Percentiles rank a stretch among this genome's conserved stretches.
Conservation (phyloP, 1,140 invertebrate species). For the Dufourea novaeangliae region DNA sequence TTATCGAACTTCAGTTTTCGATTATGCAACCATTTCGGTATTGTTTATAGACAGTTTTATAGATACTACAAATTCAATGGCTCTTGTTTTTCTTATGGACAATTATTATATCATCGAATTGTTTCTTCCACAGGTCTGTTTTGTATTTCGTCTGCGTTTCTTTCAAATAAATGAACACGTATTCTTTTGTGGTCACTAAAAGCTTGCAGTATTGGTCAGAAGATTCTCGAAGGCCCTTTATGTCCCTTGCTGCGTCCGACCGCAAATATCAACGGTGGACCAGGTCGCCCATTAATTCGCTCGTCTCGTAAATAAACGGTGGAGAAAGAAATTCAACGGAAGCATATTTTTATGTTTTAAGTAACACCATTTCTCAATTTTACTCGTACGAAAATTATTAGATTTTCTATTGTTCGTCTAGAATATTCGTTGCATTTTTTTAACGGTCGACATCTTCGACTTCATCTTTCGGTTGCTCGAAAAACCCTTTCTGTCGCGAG, state of each 20-base stretch:
- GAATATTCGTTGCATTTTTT: no score
- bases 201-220: conserved; percentile 63
- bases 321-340: not conserved
- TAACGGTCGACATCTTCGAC: not conserved
- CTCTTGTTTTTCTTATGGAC: no score
- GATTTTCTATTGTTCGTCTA: no score
- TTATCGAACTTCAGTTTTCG: no score
- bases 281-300: conserved; percentile 54
- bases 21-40: no score
- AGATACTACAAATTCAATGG: no score
- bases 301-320: conserved; percentile 20
- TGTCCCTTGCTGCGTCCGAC: conserved; percentile 65
- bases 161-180: conserved; percentile 4
- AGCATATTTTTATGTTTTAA: not conserved
- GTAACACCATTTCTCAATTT: not conserved
- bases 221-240: conserved; percentile 62
- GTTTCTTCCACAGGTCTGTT: no score
- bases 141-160: no score
- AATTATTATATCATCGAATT: no score
- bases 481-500: not conserved
- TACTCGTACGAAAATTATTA: not conserved
- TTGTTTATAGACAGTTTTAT: no score
- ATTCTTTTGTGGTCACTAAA: conserved; percentile 72
- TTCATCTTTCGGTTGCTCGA: not conserved
- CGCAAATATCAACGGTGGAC: conserved; percentile 63